Conservation (phyloP, 2,888 invertebrate genomes). For the Hermaeophaga mercurialis region DNA sequence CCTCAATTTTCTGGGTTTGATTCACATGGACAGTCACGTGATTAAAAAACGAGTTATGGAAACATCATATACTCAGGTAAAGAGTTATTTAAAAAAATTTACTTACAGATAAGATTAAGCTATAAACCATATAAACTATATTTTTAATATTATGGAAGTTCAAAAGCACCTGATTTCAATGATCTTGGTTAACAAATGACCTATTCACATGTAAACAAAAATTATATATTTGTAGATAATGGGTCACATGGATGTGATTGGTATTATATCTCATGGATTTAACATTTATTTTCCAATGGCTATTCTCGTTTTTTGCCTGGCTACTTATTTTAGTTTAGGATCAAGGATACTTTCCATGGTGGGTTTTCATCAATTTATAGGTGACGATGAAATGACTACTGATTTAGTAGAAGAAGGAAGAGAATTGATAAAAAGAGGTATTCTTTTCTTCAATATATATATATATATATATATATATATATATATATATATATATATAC, state of each 20-base stretch:
- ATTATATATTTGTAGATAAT: conserved; percentile 70
- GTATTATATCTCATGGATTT: conserved; percentile 96
- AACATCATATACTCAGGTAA: conserved; percentile 94
- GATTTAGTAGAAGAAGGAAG: conserved; percentile 94
- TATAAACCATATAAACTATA: too few relatives aligned
- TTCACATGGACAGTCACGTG: conserved; percentile 97
- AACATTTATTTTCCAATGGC: conserved; percentile 99
- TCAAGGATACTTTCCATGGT: conserved; percentile 86
- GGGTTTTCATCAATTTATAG: conserved; percentile 97
- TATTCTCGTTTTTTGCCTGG: conserved; percentile 88
- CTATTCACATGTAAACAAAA: too few relatives aligned
- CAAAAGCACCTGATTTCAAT: too few relatives aligned
- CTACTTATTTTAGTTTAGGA: conserved; percentile 93
- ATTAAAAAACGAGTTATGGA: conserved; percentile 80
- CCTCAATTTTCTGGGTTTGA: conserved; percentile 94
- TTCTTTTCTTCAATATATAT: too few relatives aligned
- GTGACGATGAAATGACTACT: conserved; percentile 89
- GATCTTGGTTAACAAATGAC: too few relatives aligned
- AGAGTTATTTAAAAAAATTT: too few relatives aligned
- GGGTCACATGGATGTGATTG: conserved; percentile 99
- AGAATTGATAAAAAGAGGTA: conserved; percentile 88
- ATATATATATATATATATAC: too few relatives aligned
- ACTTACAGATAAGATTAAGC: too few relatives aligned
- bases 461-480: too few relatives aligned
- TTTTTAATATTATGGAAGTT: too few relatives aligned